A percentile compares a stretch with the other conserved stretches of the same genome.
Conservation (phyloP, 2,113 vertebrate genomes). For the Donacobius atricapilla region DNA sequence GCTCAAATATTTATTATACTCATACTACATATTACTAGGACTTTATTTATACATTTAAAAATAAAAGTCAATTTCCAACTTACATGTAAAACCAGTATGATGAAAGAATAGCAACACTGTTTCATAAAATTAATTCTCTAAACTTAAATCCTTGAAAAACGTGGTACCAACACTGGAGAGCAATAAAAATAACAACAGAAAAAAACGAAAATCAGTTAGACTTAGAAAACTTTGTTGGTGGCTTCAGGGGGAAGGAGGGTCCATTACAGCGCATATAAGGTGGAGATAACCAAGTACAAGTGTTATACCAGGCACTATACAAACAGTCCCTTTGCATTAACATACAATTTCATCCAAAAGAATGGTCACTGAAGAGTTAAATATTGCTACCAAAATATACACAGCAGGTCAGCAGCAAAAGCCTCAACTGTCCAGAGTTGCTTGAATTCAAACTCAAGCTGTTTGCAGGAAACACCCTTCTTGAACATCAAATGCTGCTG, state of each 20-base stretch:
- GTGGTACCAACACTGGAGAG: neutral
- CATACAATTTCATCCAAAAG: neutral
- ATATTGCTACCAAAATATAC: neutral
- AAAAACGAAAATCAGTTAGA: neutral
- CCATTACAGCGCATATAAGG: rapidly evolving
- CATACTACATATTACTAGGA: neutral
- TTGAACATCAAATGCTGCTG: rapidly evolving
- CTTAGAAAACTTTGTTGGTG: neutral
- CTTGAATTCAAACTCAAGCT: neutral
- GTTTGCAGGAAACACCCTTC: neutral
- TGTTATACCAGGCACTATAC: neutral
- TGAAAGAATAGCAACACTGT: neutral
- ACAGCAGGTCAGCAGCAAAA: neutral
- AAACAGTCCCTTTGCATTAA: neutral
- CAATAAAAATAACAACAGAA: neutral
- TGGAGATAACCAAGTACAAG: neutral
- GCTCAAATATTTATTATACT: neutral
- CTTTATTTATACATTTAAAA: neutral
- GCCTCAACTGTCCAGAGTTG: neutral
- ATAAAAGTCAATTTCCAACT: neutral
- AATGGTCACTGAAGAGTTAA: neutral
- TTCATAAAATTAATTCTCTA: neutral
- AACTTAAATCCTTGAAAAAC: neutral
- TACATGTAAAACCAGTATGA: neutral
- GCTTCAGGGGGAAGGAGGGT: rapidly evolving